Evolutionary conservation across 2,888 invertebrate species (phyloP).

Genomic region (Augochlorella aurata): DNA sequence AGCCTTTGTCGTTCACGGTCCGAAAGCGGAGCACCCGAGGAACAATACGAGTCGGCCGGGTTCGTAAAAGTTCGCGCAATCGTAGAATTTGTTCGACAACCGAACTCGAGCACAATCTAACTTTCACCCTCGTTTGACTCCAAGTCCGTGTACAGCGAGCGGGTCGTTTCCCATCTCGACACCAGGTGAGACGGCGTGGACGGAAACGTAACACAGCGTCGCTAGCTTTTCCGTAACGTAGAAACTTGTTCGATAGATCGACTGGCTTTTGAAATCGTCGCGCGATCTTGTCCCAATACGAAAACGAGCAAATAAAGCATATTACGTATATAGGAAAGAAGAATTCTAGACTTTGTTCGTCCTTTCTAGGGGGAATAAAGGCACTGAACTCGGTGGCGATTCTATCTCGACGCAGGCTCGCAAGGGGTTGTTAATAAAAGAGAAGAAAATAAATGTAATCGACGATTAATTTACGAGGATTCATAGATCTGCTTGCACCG

Average conservation of each 20-base stretch:
- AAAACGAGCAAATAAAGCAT: too few relatives aligned
- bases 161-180: slow-evolving; percentile 15
- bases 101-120: slow-evolving; percentile 18
- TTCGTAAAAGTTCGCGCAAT: slow-evolving; percentile 19
- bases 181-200: neutral
- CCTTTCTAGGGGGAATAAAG: too few relatives aligned
- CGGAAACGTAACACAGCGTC: neutral
- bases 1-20: slow-evolving; percentile 27
- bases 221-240: neutral
- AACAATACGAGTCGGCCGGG: slow-evolving; percentile 8
- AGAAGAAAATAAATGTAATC: neutral
- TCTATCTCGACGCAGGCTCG: too few relatives aligned
- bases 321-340: too few relatives aligned
- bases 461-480: neutral
- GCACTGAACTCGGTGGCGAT: too few relatives aligned
- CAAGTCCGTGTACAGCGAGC: neutral
- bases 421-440: too few relatives aligned
- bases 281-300: too few relatives aligned
- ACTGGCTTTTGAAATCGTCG: too few relatives aligned
- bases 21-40: neutral
- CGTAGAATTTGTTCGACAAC: slow-evolving; percentile 9
- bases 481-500: neutral
- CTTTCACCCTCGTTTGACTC: slow-evolving; percentile 42
- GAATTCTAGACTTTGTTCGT: too few relatives aligned
- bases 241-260: neutral